Base-by-base conservation (phyloP, 2,888 invertebrate species). In the Pomacea canaliculata region DNA sequence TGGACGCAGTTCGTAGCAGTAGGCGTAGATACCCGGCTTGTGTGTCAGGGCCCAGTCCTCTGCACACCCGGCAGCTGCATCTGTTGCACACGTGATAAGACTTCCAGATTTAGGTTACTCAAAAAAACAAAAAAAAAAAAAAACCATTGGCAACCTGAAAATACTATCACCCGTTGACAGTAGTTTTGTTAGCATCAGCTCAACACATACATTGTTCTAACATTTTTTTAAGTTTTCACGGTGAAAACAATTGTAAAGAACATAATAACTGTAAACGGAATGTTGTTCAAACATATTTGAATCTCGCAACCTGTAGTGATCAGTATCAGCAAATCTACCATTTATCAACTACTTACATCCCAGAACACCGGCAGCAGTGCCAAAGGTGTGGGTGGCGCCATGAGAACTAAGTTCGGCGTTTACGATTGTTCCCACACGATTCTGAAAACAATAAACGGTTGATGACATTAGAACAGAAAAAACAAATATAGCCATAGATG, bases 31-130 rank as follows among this genome's bases (percentile, higher is more conserved):
- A 9, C 81, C 79, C 0, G 80, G 76, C 49, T 77, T 77, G 27
- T 73, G 70, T 46, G 73, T 63, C 67, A 80, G 72, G n/a, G 80
- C 83, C 83, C 83, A 83, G 66, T 83, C 82, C 63, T 82, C 78
- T 2, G 80, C 73, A 5, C 80, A 80, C 19, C 83, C 83, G 23
- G 81, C 78, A 18, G 80, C 81, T 8, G 81, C 78, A n/a, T 82
- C 83, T 83, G 69, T 63, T 37, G 18, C 63, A 9, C 37, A 37
- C 37, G 37, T 37, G 37, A 37, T 37, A 37, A 56, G 18, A 10
- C 27, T 13, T 37, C 27, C 19, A 16, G 4, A 59, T 68, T 49
- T n/a, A 59, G 75, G 70, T 0, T 51, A 70, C 0, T 75, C 62
- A 46, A 23, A 63, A 10, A 23, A 23, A 23, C 0, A 23, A 23